A percentile compares a stretch with the other conserved stretches of the same genome.
Conservation (phyloP, 2,113 vertebrate genomes). For the Hippopotamus amphibius region DNA sequence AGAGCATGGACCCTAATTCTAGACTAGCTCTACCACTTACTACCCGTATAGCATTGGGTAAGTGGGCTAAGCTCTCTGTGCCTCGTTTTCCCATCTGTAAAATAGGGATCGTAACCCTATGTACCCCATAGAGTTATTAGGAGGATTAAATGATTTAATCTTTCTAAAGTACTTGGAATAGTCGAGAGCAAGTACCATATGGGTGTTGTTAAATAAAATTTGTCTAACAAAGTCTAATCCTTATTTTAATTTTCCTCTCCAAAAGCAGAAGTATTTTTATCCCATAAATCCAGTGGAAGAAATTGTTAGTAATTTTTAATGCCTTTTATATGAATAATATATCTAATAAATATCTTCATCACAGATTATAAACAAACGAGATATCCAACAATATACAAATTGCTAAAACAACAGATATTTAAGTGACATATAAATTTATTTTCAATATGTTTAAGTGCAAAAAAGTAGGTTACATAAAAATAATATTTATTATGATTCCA, state of each 20-base stretch:
- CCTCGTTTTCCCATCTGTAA: not conserved
- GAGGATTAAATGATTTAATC: not conserved
- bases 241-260: not conserved
- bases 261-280: not conserved
- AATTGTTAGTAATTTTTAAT: not conserved
- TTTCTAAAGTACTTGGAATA: not conserved
- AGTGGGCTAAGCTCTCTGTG: not conserved
- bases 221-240: not conserved
- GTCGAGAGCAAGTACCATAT: not conserved
- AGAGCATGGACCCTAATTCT: not conserved
- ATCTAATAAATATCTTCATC: not conserved
- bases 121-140: not conserved
- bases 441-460: not conserved
- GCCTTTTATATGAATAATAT: not conserved
- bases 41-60: not conserved
- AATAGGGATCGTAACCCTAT: not conserved
- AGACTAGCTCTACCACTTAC: not conserved
- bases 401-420: conserved; percentile 23
- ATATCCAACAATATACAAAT: not conserved
- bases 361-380: not conserved
- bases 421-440: not conserved
- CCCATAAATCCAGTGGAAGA: not conserved
- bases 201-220: not conserved
- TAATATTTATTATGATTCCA: not conserved
- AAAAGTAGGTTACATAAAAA: not conserved